Evolutionary conservation across 2,797 vertebrate genomes (phyloP), one percentile per base, ranked within the genome.

Genomic region (Trachurus trachurus): DNA sequence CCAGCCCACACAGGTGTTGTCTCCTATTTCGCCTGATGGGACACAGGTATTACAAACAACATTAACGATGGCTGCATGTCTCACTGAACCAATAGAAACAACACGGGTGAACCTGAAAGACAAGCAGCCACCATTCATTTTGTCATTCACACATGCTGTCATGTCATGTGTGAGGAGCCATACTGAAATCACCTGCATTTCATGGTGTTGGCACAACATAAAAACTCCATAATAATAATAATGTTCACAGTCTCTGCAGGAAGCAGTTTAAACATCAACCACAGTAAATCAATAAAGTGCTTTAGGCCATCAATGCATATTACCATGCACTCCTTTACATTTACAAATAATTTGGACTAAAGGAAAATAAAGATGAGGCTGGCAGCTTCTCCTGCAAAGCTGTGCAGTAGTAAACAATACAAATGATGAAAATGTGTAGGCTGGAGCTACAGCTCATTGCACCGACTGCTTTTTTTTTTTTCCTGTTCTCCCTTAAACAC

Each of bases 1-100:
- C 62, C 21, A 34, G 39, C 39, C 58, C 50, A 31, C 49, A 42
- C 47, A 29, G 45, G 16, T 64, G 26, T 42, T 78, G 45, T 66
- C 6, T 19, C 19, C 22, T 19, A 3, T 42, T 54, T 15, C 37
- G 52, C 21, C 61, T n/a, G 9, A 44, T 44, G 66, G 37, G 29
- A 16, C 22, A 53, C 29, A 44, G n/a, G 29, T 53, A 52, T 29
- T 29, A 71, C 21, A 9, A 6, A 69, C 7, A 29, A 29, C 29
- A 59, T 64, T 78, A 56, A 49, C 29, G 29, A 16, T n/a, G 31
- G 22, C 10, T 66, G 26, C 2, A 16, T n/a, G 10, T 42, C 40
- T 62, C n/a, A 45, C 12, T 31, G 22, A 37, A 9, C 56, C n/a
- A 45, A 5, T 26, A 64, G 12, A 5, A 22, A 22, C 6, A 52